A percentile compares a stretch with the other conserved stretches of the same genome.
Conservation (phyloP, 2,888 invertebrate genomes). For the Drosophila putrida region DNA sequence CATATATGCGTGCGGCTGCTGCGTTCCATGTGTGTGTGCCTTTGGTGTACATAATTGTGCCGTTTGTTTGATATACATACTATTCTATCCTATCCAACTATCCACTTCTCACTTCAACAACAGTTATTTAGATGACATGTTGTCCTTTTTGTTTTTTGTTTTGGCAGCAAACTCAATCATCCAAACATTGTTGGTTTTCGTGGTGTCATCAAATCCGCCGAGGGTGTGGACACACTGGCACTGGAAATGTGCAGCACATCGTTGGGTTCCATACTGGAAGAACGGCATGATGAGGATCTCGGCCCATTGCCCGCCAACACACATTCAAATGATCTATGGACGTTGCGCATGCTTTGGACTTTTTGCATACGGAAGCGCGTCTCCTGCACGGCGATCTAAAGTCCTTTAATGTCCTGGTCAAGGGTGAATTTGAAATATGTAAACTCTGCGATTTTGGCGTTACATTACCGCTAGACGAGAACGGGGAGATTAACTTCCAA, state of each 20-base stretch:
- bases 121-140: constrained; percentile 8
- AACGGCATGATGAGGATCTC: constrained; percentile 87
- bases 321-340: constrained; percentile 90
- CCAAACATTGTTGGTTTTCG: constrained; percentile 94
- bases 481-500: constrained; percentile 88
- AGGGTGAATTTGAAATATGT: constrained; percentile 90
- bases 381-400: constrained; percentile 94
- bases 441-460: constrained; percentile 95
- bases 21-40: constrained; percentile 38
- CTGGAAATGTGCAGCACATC: constrained; percentile 92
- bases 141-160: not conserved
- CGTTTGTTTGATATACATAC: constrained; percentile 27
- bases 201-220: constrained; percentile 84
- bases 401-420: constrained; percentile 92
- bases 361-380: constrained; percentile 90
- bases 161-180: constrained; percentile 88
- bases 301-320: constrained; percentile 88
- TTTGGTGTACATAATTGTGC: constrained; percentile 35
- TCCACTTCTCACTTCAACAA: not conserved
- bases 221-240: constrained; percentile 88
- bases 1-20: constrained; percentile 10
- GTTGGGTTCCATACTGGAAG: constrained; percentile 91
- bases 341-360: constrained; percentile 90
- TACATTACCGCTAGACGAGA: constrained; percentile 89
- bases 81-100: not conserved